Percentiles rank a stretch among this genome's conserved stretches.
Evolutionary conservation across 2,797 vertebrate species (phyloP).

Genomic region (Mus spretus): DNA sequence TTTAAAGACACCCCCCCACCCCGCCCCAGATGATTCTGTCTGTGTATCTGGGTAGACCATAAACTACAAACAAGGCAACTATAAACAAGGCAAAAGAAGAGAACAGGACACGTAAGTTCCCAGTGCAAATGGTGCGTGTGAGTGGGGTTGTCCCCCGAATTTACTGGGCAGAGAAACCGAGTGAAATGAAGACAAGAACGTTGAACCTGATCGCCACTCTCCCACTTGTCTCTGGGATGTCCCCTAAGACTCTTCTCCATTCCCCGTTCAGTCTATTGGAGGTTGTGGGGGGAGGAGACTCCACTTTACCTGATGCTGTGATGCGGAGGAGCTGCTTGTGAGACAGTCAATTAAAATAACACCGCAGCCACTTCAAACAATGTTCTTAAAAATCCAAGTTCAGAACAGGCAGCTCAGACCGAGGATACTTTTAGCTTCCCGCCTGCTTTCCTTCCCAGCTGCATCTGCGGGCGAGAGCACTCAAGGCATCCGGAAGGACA

Average conservation of each 20-base stretch:
- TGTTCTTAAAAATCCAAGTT: slow-evolving; percentile 79
- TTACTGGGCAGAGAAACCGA: slow-evolving; percentile 81
- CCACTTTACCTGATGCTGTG: slow-evolving; percentile 75
- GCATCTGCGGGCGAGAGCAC: slow-evolving; percentile 71
- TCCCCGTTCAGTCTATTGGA: slow-evolving; percentile 71
- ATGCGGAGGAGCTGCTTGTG: slow-evolving; percentile 73
- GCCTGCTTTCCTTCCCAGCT: slow-evolving; percentile 70
- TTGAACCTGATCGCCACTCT: slow-evolving; percentile 80
- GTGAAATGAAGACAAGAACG: slow-evolving; percentile 80
- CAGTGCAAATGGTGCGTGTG: slow-evolving; percentile 62
- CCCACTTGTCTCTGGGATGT: slow-evolving; percentile 65
- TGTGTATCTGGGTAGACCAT: slow-evolving; percentile 80
- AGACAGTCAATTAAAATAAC: slow-evolving; percentile 78
- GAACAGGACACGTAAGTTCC: slow-evolving; percentile 55
- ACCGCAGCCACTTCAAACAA: slow-evolving; percentile 76
- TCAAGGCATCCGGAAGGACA: slow-evolving; percentile 61
- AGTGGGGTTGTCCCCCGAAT: slow-evolving; percentile 73
- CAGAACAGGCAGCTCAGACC: slow-evolving; percentile 65
- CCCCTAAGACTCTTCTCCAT: slow-evolving; percentile 66
- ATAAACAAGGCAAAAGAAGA: slow-evolving; percentile 77
- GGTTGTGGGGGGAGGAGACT: neutral
- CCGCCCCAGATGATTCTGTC: slow-evolving; percentile 72
- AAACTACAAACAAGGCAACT: slow-evolving; percentile 46
- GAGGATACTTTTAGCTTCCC: slow-evolving; percentile 58
- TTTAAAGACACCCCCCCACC: slow-evolving; percentile 79